A percentile compares a stretch with the other conserved stretches of the same genome.
phyloP scores from a whole-genome alignment of 2,797 vertebrate species.

The Poecilia picta region DNA sequence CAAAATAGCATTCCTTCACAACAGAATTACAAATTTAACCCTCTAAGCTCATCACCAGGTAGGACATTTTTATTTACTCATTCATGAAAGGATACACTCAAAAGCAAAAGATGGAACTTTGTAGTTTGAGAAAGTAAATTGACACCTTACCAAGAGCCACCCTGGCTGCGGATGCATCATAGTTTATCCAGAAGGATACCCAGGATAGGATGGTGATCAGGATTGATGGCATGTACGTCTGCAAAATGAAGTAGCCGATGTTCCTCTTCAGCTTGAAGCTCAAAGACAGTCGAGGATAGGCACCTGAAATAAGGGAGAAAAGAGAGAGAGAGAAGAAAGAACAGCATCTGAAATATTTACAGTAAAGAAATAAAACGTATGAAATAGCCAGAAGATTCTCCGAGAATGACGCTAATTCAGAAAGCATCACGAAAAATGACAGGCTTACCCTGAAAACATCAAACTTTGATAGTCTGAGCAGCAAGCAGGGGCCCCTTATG shows the following conservation, averaged over 20 bases:
- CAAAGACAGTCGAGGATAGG: slow-evolving; percentile 92
- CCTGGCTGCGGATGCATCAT: slow-evolving; percentile 94
- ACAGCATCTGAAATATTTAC: not conserved
- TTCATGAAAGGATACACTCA: not conserved
- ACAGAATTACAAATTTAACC: slow-evolving; percentile 1
- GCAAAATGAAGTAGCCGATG: slow-evolving; percentile 95
- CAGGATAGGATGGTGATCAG: slow-evolving; percentile 95
- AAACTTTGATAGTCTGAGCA: slow-evolving; percentile 35
- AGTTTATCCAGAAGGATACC: slow-evolving; percentile 98
- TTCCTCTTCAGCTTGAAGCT: slow-evolving; percentile 96
- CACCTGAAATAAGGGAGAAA: slow-evolving; percentile 76
- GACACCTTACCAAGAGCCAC: slow-evolving; percentile 89
- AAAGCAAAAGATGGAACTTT: not conserved
- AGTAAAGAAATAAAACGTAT: not conserved
- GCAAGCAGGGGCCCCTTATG: slow-evolving; percentile 58
- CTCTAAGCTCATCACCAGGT: slow-evolving; percentile 22
- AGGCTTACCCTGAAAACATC: slow-evolving; percentile 1
- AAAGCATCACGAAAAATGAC: not conserved
- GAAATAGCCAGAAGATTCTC: not conserved
- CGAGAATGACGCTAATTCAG: not conserved
- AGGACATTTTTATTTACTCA: not conserved
- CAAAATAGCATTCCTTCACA: slow-evolving; percentile 1
- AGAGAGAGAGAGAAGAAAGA: not conserved
- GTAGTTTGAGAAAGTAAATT: slow-evolving; percentile 25
- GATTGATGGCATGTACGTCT: slow-evolving; percentile 97